Base-by-base conservation (phyloP, 2,797 vertebrate species). In the Melanogrammus aeglefinus region DNA sequence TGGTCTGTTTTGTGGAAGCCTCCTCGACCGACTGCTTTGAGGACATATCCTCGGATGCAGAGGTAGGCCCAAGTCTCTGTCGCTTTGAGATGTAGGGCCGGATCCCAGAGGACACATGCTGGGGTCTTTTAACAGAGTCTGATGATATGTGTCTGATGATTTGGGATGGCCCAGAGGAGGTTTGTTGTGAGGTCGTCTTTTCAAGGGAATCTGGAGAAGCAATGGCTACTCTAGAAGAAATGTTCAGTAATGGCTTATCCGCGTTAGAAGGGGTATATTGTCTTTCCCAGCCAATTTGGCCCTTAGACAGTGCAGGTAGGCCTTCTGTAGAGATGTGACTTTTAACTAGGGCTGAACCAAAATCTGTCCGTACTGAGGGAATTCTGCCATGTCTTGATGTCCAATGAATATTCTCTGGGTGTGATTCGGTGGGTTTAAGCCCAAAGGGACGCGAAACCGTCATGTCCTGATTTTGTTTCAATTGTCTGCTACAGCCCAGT, bases 61-160 rank as follows among this genome's bases (percentile, higher is more conserved):
- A 87, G 41, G 81, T 27, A 9, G n/a, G 24, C 9, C 10, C 70
- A 76, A 92, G 91, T 77, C 95, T 94, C 33, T 95, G 80, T 80
- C 96, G 95, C 90, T 97, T 99, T 0, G 97, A 94, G 78, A 95
- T 88, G 38, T 99, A 99, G 0, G 98, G 98, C 76, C 93, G 93
- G 57, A 98, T 87, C 74, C 91, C 91, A 76, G 84, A 71, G 0
- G 85, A 47, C 72, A 80, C 9, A 57, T 82, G 1, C 70, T 75
- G 36, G 63, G 69, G 75, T 83, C 95, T 95, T 87, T 96, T 97
- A 78, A 86, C 83, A 21, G 81, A 47, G 74, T 80, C 86, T 51
- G 74, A 70, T 6, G 12, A 75, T 70, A 77, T 73, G 7, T 47
- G 39, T 2, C 44, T 6, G 0, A 76, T 75, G 35, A n/a, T 77